Percentiles rank a stretch among this genome's conserved stretches.
Evolutionary conservation across 2,797 vertebrate species (phyloP).

Genomic region (Tiaroga cobitis): DNA sequence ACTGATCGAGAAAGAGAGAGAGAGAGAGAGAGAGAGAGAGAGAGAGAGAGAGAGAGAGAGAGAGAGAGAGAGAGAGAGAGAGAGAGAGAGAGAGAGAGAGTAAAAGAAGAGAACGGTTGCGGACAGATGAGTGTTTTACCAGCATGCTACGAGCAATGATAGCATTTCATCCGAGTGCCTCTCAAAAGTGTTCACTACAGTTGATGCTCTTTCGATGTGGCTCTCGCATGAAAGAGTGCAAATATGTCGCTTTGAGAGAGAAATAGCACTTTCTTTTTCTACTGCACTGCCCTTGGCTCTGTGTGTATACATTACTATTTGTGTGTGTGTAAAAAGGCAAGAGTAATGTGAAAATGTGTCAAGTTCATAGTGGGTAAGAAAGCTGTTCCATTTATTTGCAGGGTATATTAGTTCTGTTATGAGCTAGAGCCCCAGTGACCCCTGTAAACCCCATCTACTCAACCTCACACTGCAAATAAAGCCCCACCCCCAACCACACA

Average conservation of each 20-base stretch:
- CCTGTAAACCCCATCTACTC: slow-evolving; percentile 66
- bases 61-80: background rate
- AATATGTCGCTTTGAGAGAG: slow-evolving; percentile 38
- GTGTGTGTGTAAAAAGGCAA: slow-evolving; percentile 62
- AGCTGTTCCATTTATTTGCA: slow-evolving; percentile 70
- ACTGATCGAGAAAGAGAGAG: background rate
- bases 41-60: background rate
- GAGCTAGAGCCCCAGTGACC: slow-evolving; percentile 61
- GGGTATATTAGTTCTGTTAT: slow-evolving; percentile 42
- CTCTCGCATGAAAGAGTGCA: slow-evolving; percentile 56
- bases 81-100: too few species aligned
- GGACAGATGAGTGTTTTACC: slow-evolving; percentile 40
- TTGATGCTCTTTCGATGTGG: slow-evolving; percentile 69
- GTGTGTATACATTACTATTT: slow-evolving; percentile 2
- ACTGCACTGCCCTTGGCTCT: background rate
- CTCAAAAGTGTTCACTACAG: slow-evolving; percentile 68
- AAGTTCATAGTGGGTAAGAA: slow-evolving; percentile 43
- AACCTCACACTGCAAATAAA: slow-evolving; percentile 64
- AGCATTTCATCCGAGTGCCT: slow-evolving; percentile 75
- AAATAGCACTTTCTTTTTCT: background rate
- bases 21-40: background rate
- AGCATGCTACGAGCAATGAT: slow-evolving; percentile 75
- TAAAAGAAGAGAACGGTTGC: background rate
- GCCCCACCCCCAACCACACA: background rate
- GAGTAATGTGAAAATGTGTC: slow-evolving; percentile 63